These are phyloP conservation scores for Ovis canadensis DNA, from an alignment of 2,113 vertebrate species.

Conservation along the genomic window DNA sequence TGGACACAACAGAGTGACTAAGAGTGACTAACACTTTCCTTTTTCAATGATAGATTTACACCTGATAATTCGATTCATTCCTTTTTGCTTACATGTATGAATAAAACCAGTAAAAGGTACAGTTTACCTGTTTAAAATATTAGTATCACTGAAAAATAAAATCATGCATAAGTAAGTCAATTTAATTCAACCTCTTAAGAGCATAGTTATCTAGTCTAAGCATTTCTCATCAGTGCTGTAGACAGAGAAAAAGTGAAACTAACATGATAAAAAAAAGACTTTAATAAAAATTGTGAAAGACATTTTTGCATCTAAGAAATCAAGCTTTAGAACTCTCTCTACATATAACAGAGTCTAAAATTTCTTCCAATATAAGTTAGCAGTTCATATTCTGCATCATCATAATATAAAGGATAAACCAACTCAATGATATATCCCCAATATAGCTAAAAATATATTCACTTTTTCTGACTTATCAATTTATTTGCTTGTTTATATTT, in stretches of 20 bases:
- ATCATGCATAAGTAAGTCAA: background rate
- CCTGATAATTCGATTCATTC: background rate
- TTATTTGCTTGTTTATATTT: background rate
- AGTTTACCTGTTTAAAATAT: background rate
- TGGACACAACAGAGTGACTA: background rate
- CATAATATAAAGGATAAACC: background rate
- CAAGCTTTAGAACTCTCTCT: background rate
- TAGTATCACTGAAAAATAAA: background rate
- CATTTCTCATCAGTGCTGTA: background rate
- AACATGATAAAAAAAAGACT: background rate
- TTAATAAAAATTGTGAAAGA: background rate
- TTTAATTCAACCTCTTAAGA: background rate
- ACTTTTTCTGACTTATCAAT: background rate
- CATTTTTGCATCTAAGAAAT: background rate
- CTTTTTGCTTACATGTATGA: background rate
- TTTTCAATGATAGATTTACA: background rate
- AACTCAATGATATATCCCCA: background rate
- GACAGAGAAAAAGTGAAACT: background rate
- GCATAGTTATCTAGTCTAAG: background rate
- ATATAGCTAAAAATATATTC: background rate
- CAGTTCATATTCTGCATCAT: background rate
- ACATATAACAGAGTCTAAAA: background rate
- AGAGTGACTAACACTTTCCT: background rate
- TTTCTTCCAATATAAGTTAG: background rate
- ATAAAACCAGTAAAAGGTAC: background rate